Base-by-base conservation (phyloP, 2,888 invertebrate genomes). In the Acrobasis consociella region DNA sequence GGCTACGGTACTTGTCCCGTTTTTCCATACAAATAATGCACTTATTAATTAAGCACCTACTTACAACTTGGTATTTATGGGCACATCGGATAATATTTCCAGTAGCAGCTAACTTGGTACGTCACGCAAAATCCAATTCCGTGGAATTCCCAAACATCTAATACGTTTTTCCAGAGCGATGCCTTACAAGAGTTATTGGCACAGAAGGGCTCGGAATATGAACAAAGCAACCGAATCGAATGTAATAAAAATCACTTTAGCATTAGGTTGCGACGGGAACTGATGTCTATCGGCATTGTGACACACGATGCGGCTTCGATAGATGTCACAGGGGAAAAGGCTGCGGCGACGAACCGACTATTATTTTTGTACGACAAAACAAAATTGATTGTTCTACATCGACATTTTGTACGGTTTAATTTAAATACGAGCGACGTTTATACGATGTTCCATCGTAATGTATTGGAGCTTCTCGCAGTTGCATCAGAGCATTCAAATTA, bases 161-260 rank as follows among this genome's bases (percentile, higher is more conserved):
- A 82, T 81, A 79, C 78, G 78, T 78, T 84, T 82, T 82, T 82
- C 80, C 80, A 79, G 78, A 72, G 72, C 76, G 76, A 75, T 81
- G 77, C 76, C 76, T 72, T 72, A 71, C 71, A 75, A 80, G 78
- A 81, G 76, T 81, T 84, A 83, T 83, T 80, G 81, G 78, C 78
- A 76, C 78, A 77, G 75, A 79, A 82, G 77, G 80, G 79, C 75
- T 76, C 76, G 72, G 78, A 83, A 85, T 85, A 87, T 84, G 87
- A 88, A 89, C 87, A 88, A 89, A 89, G 88, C 89, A 85, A 87
- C 85, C 88, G 88, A 86, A 89, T 87, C 89, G 86, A 90, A 90
- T 85, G 87, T 88, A 87, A 91, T 91, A 91, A 91, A 89, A 91
- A 91, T 91, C 90, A 90, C 90, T 91, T 90, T 84, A 87, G 84